Percentiles rank a stretch among this genome's conserved stretches.
phyloP scores from a whole-genome alignment of 2,113 vertebrate genomes.

The Mustelus asterias region DNA sequence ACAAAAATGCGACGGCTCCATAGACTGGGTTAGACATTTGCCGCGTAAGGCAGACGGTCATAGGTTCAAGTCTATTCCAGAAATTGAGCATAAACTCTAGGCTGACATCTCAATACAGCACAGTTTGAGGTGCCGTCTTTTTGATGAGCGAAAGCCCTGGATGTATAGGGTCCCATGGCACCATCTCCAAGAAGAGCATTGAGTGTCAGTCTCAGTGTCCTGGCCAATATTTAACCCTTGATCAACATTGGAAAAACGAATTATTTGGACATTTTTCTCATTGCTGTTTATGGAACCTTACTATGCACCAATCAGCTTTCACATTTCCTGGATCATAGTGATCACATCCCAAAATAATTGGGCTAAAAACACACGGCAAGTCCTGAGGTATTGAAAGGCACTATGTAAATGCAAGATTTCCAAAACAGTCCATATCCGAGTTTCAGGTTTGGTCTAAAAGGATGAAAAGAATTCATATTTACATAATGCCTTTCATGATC shows the following conservation, averaged over 20 bases:
- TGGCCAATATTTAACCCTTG: neutral
- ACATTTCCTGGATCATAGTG: neutral
- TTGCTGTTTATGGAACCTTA: neutral
- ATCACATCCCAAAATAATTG: neutral
- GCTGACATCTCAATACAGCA: neutral
- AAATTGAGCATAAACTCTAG: neutral
- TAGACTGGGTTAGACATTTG: neutral
- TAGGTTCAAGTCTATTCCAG: neutral
- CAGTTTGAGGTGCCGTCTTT: neutral
- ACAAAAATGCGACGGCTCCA: neutral
- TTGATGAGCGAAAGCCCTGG: neutral
- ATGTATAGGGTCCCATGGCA: neutral
- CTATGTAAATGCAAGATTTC: neutral
- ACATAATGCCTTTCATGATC: neutral
- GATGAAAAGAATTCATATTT: neutral
- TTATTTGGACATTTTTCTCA: neutral
- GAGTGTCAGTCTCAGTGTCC: neutral
- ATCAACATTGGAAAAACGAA: neutral
- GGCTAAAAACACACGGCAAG: too few species aligned
- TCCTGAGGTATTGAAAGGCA: neutral
- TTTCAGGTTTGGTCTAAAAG: neutral
- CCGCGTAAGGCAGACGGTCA: neutral
- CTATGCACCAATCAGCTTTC: neutral
- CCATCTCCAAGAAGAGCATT: neutral
- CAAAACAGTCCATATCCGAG: neutral